Percentiles rank a stretch among this genome's conserved stretches.
These are phyloP conservation scores for Nettapus auritus DNA, from an alignment of 2,113 vertebrate species.

Conservation along the genomic window DNA sequence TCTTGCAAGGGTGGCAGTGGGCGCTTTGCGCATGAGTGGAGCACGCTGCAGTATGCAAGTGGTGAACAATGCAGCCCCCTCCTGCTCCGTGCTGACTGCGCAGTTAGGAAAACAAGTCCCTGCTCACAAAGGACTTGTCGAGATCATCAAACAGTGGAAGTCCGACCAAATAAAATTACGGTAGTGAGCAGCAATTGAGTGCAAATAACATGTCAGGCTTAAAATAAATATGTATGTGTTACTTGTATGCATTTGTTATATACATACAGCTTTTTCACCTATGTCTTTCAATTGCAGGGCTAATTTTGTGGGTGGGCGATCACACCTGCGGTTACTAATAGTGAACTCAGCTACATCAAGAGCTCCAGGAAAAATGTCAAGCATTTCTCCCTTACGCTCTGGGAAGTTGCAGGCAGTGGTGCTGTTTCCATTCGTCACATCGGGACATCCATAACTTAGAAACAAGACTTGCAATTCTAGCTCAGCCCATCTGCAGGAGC, in stretches of 20 bases:
- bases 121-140: not conserved
- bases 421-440: not conserved
- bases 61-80: not conserved
- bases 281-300: not conserved
- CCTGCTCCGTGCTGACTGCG: not conserved
- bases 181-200: not conserved
- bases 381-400: not conserved
- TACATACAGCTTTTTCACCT: not conserved
- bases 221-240: not conserved
- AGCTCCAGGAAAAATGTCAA: not conserved
- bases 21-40: not conserved
- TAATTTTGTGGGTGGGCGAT: not conserved
- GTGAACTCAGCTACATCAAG: not conserved
- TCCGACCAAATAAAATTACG: not conserved
- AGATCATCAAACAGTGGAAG: not conserved
- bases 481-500: not conserved
- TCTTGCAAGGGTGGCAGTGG: not conserved
- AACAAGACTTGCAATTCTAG: not conserved
- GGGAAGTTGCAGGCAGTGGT: not conserved
- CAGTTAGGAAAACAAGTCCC: not conserved
- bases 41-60: not conserved
- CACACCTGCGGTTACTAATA: not conserved
- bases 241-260: no score
- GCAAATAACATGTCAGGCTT: not conserved
- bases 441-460: accelerated